These are phyloP conservation scores for Bembecia ichneumoniformis DNA, from an alignment of 2,888 invertebrate genomes.

Conservation along the genomic window DNA sequence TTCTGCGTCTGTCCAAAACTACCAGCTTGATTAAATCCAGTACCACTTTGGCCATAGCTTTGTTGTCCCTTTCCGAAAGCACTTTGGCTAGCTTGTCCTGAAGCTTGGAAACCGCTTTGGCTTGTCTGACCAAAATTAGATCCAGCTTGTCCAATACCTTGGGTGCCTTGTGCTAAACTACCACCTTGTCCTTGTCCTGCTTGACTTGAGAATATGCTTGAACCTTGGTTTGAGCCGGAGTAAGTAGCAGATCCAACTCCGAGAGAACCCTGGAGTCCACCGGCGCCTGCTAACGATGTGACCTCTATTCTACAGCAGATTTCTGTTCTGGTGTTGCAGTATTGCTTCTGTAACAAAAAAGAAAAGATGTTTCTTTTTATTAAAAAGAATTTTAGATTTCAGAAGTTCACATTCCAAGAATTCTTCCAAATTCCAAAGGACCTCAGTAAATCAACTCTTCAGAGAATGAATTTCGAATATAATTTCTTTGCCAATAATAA, in stretches of 20 bases:
- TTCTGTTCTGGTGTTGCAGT: slow-evolving; percentile 57
- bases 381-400: no score
- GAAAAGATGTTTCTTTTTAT: no score
- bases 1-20: neutral
- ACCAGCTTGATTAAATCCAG: neutral
- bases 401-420: no score
- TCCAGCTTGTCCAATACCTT: slow-evolving; percentile 10
- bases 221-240: slow-evolving; percentile 31
- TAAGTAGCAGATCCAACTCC: slow-evolving; percentile 40
- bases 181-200: slow-evolving; percentile 7
- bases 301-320: slow-evolving; percentile 62
- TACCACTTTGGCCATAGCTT: neutral
- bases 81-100: neutral
- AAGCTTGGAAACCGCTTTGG: neutral
- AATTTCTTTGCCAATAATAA: no score
- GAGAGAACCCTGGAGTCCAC: slow-evolving; percentile 32
- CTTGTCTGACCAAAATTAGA: neutral
- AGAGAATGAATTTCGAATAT: no score
- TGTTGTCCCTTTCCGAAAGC: neutral
- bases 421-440: no score
- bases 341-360: slow-evolving; percentile 56
- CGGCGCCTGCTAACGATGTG: slow-evolving; percentile 29
- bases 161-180: slow-evolving; percentile 5
- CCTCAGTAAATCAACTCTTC: no score
- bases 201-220: slow-evolving; percentile 24